A percentile compares a stretch with the other conserved stretches of the same genome.
Conservation (phyloP, 1,140 invertebrate genomes). For the Hyles euphorbiae region DNA sequence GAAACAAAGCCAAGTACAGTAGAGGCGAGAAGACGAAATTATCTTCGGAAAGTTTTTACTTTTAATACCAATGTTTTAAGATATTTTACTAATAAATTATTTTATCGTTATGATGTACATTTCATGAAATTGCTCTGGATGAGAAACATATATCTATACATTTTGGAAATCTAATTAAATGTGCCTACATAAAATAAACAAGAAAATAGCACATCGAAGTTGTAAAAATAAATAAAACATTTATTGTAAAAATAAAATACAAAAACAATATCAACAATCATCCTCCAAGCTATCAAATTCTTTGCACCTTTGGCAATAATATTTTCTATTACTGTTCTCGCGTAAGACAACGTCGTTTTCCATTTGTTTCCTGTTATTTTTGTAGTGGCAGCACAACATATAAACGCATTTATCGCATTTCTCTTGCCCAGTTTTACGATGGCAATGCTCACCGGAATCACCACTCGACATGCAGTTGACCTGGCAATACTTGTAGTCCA, state of each 20-base stretch:
- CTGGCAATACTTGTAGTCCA: slow-evolving; percentile 35
- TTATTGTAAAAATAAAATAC: slow-evolving; percentile 1
- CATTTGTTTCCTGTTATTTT: slow-evolving; percentile 14
- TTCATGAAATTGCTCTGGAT: no score
- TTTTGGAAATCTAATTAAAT: no score
- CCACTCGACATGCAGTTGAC: slow-evolving; percentile 48
- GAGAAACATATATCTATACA: no score
- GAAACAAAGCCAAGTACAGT: slow-evolving; percentile 14
- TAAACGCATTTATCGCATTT: slow-evolving; percentile 27
- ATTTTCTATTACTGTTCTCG: slow-evolving; percentile 16
- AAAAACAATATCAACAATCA: not conserved
- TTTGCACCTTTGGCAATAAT: no score
- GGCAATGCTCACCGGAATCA: slow-evolving; percentile 37
- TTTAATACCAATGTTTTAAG: slow-evolving; percentile 28
- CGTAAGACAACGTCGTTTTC: slow-evolving; percentile 18
- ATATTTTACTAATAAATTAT: slow-evolving; percentile 20
- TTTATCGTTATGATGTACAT: slow-evolving; percentile 4
- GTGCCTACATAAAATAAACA: no score
- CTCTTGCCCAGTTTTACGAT: slow-evolving; percentile 13
- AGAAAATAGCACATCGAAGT: no score
- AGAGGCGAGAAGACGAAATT: slow-evolving; percentile 44
- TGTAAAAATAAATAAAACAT: not conserved
- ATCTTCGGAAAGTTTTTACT: slow-evolving; percentile 53
- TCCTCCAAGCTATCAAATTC: not conserved
- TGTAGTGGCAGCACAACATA: slow-evolving; percentile 37